phyloP scores from a whole-genome alignment of 2,113 vertebrate genomes.

The Poecilia latipinna region DNA sequence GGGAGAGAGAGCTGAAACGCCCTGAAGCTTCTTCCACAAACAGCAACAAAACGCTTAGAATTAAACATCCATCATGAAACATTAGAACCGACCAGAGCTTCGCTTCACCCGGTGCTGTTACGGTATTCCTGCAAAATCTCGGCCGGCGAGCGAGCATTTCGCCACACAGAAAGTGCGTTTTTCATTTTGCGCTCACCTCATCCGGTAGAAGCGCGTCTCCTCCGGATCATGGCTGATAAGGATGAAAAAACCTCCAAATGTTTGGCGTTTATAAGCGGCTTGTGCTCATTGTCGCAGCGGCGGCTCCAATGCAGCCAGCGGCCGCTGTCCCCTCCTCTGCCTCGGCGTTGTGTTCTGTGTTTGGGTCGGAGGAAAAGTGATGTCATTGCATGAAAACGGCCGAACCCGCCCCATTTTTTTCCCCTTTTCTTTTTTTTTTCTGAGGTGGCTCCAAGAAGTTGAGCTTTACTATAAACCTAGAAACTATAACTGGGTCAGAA shows the following conservation, averaged over 20 bases:
- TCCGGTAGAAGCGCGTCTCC: conserved; percentile 16
- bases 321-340: conserved; percentile 24
- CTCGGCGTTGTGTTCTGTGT: conserved; percentile 55
- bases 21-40: conserved; percentile 28
- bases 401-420: conserved; percentile 70
- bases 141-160: background rate
- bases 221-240: background rate
- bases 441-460: background rate
- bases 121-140: conserved; percentile 8
- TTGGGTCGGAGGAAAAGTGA: conserved; percentile 80
- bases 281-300: background rate
- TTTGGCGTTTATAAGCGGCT: background rate
- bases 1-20: conserved; percentile 33
- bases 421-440: background rate
- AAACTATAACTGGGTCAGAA: background rate
- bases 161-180: background rate
- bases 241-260: background rate
- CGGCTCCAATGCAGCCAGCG: conserved; percentile 1
- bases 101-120: too few relatives aligned
- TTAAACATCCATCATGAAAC: background rate
- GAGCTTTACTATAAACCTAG: background rate
- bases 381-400: conserved; percentile 78
- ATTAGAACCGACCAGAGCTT: background rate
- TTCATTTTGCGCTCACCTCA: conserved; percentile 54
- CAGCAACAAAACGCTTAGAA: background rate